Conservation (phyloP, 2,797 vertebrate species). For the Gila robusta region DNA sequence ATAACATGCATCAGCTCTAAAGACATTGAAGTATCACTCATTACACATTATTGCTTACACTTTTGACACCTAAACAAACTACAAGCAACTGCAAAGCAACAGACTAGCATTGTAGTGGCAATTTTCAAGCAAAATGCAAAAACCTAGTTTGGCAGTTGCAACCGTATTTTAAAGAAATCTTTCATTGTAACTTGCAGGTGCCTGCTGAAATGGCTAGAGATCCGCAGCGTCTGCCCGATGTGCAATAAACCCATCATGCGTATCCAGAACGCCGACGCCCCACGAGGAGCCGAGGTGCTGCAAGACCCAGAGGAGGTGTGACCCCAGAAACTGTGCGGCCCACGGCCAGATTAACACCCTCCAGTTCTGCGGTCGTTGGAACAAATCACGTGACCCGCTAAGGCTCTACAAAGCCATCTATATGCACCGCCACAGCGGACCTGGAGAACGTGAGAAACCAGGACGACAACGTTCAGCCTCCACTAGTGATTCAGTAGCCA, state of each 20-base stretch:
- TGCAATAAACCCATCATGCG: constrained; percentile 87
- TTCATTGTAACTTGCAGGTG: constrained; percentile 73
- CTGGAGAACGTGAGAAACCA: constrained; percentile 12
- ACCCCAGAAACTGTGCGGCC: constrained; percentile 56
- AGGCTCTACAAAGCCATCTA: constrained; percentile 18
- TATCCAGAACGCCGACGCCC: constrained; percentile 78
- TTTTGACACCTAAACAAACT: too few relatives aligned
- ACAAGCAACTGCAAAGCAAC: too few relatives aligned
- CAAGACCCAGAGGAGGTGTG: constrained; percentile 85
- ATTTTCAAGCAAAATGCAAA: too few relatives aligned
- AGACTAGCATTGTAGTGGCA: too few relatives aligned
- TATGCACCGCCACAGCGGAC: constrained; percentile 37
- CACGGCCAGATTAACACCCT: constrained; percentile 27
- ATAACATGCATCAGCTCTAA: too few relatives aligned
- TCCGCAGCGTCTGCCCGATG: constrained; percentile 87
- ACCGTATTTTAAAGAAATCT: not conserved
- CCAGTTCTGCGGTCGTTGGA: constrained; percentile 35
- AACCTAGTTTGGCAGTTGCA: not conserved
- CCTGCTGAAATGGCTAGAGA: constrained; percentile 88
- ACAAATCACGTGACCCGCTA: constrained; percentile 24
- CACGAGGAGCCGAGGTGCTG: constrained; percentile 79
- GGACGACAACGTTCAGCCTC: constrained; percentile 22
- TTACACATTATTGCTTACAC: too few relatives aligned
- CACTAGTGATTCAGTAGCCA: constrained; percentile 54
- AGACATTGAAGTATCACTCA: too few relatives aligned